These are phyloP conservation scores for Drosophila ambigua DNA, from an alignment of 1,140 invertebrate genomes.

Conservation along the genomic window DNA sequence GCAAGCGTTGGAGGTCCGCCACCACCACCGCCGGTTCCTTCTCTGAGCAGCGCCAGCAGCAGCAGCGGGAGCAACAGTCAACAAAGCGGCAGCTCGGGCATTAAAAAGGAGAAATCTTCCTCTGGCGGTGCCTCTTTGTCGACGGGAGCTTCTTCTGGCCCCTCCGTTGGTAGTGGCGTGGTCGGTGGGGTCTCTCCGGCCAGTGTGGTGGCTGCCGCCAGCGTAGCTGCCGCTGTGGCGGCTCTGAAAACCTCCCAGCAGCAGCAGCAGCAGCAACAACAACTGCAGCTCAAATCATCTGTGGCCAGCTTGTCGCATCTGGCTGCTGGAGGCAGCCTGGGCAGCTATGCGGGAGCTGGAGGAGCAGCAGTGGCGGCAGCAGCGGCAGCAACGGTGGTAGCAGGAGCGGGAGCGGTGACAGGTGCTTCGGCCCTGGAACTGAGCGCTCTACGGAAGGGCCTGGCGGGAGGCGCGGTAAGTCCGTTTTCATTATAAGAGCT, in stretches of 20 bases:
- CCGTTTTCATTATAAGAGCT: slow-evolving; percentile 79
- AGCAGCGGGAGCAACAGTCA: neutral
- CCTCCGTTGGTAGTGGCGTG: slow-evolving; percentile 2
- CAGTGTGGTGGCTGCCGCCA: slow-evolving; percentile 51
- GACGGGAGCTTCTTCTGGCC: slow-evolving; percentile 7
- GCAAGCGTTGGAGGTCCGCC: slow-evolving; percentile 46
- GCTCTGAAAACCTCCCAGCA: slow-evolving; percentile 49
- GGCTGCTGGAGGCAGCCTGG: slow-evolving; percentile 51
- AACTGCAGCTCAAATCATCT: slow-evolving; percentile 44
- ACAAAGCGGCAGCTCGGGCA: slow-evolving; percentile 12
- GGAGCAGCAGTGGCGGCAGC: slow-evolving; percentile 15
- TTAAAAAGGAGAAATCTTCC: slow-evolving; percentile 41
- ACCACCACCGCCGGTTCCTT: slow-evolving; percentile 58
- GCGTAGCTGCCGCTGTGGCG: slow-evolving; percentile 48
- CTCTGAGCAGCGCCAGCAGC: slow-evolving; percentile 37
- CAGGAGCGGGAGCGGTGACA: slow-evolving; percentile 26
- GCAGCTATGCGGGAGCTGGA: slow-evolving; percentile 39
- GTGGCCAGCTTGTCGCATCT: slow-evolving; percentile 64
- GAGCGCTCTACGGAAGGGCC: slow-evolving; percentile 70
- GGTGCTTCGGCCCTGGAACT: slow-evolving; percentile 59
- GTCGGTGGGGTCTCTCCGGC: slow-evolving; percentile 30
- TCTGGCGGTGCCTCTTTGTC: slow-evolving; percentile 27
- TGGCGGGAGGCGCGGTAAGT: slow-evolving; percentile 79
- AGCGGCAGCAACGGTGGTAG: slow-evolving; percentile 29
- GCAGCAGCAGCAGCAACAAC: slow-evolving; percentile 18